Percentiles rank a stretch among this genome's conserved stretches.
These are phyloP conservation scores for Solea solea DNA, from an alignment of 2,113 vertebrate species.

Conservation along the genomic window DNA sequence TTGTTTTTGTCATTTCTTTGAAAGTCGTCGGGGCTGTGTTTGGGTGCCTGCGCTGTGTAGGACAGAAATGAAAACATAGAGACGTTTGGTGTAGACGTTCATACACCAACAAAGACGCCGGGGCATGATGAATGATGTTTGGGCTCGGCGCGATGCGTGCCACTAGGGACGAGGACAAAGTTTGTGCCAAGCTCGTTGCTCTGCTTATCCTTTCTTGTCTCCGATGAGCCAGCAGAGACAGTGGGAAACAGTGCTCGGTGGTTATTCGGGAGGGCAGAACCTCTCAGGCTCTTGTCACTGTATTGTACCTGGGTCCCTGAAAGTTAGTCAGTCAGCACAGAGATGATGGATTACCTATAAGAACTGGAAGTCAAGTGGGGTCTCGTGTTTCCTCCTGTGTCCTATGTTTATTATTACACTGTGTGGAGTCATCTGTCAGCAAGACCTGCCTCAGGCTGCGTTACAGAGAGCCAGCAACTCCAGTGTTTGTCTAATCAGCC, in stretches of 20 bases:
- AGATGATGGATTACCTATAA: slow-evolving; percentile 65
- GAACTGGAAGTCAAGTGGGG: slow-evolving; percentile 49
- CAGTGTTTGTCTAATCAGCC: slow-evolving; percentile 33
- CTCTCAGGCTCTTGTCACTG: slow-evolving; percentile 22
- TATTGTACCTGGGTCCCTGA: slow-evolving; percentile 40
- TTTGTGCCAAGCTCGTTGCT: slow-evolving; percentile 65
- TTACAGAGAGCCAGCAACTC: slow-evolving; percentile 8
- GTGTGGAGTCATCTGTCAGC: slow-evolving; percentile 61
- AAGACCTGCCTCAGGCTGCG: slow-evolving; percentile 20
- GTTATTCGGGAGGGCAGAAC: slow-evolving; percentile 8
- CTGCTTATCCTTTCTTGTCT: slow-evolving; percentile 72
- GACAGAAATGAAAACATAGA: slow-evolving; percentile 47
- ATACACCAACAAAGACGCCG: slow-evolving; percentile 21
- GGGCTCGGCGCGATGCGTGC: slow-evolving; percentile 65
- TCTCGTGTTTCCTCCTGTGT: slow-evolving; percentile 58
- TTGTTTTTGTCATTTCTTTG: slow-evolving; percentile 46
- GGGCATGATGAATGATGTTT: slow-evolving; percentile 72
- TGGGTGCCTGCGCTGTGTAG: slow-evolving; percentile 29
- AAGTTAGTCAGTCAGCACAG: slow-evolving; percentile 59
- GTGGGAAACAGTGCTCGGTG: slow-evolving; percentile 60
- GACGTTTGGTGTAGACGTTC: slow-evolving; percentile 19
- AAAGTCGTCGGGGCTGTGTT: slow-evolving; percentile 47
- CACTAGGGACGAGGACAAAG: slow-evolving; percentile 72
- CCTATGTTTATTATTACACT: slow-evolving; percentile 67
- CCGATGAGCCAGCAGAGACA: slow-evolving; percentile 45